These are phyloP conservation scores for Macropis europaea DNA, from an alignment of 2,888 invertebrate species.

Conservation along the genomic window DNA sequence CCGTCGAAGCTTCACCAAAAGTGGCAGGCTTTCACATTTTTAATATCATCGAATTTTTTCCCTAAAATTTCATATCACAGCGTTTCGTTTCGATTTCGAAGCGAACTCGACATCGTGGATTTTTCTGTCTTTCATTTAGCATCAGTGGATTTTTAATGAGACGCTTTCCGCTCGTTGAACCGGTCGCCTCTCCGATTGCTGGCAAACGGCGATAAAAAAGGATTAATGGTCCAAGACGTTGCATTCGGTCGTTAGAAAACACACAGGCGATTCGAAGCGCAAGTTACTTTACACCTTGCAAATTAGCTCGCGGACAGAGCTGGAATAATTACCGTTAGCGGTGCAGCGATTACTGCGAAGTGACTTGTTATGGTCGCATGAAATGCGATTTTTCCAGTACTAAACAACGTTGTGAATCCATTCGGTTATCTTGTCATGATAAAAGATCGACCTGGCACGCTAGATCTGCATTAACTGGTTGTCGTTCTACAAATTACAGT, in stretches of 20 bases:
- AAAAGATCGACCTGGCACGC: constrained; percentile 24
- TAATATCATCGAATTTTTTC: too few species aligned
- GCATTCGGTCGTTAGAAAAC: neutral
- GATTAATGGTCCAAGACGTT: neutral
- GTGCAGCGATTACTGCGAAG: constrained; percentile 25
- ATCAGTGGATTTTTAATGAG: constrained; percentile 2
- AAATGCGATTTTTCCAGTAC: constrained; percentile 16
- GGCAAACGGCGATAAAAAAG: constrained; percentile 8
- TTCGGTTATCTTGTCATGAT: constrained; percentile 1
- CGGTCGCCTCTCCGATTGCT: constrained; percentile 10
- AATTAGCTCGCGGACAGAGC: constrained; percentile 22
- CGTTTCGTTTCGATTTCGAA: too few species aligned
- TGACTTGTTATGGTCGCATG: constrained; percentile 32
- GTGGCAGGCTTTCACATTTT: too few species aligned
- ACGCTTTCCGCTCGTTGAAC: constrained; percentile 1
- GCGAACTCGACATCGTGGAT: too few species aligned
- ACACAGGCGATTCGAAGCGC: constrained; percentile 1
- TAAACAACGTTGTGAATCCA: neutral
- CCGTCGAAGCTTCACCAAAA: too few species aligned
- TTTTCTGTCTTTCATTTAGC: neutral
- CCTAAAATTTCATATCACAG: too few species aligned
- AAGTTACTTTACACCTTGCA: constrained; percentile 21
- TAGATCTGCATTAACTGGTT: constrained; percentile 32
- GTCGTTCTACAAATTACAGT: constrained; percentile 23
- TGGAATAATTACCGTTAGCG: constrained; percentile 38